These are phyloP conservation scores for Unio delphinus DNA, from an alignment of 2,888 invertebrate species.

Conservation along the genomic window DNA sequence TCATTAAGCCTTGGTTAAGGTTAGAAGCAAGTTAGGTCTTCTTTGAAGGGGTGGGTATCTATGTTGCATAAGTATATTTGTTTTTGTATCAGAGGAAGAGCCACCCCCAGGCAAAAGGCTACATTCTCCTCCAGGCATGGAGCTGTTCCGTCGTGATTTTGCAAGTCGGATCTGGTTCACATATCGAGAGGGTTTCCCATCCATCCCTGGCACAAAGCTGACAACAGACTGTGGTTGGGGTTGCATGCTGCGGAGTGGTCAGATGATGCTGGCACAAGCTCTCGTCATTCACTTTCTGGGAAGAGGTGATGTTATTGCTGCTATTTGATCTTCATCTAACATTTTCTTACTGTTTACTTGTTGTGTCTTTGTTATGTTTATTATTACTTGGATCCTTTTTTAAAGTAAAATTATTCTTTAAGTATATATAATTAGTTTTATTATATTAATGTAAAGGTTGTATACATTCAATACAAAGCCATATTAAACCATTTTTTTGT, in stretches of 20 bases:
- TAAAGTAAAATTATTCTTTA: too few species aligned
- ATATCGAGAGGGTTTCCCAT: conserved; percentile 82
- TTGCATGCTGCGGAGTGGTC: conserved; percentile 89
- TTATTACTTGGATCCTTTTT: too few species aligned
- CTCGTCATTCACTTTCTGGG: conserved; percentile 87
- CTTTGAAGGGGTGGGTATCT: neutral
- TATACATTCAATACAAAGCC: too few species aligned
- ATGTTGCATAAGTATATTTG: neutral
- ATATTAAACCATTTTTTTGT: too few species aligned
- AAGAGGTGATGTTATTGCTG: conserved; percentile 73
- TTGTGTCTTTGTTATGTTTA: too few species aligned
- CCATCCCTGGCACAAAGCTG: conserved; percentile 84
- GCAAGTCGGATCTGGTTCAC: conserved; percentile 84
- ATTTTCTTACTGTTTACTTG: neutral
- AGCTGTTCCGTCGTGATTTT: conserved; percentile 88
- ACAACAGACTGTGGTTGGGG: conserved; percentile 97
- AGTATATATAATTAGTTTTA: too few species aligned
- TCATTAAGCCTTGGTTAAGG: too few species aligned
- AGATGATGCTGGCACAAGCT: conserved; percentile 93
- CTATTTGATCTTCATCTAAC: neutral
- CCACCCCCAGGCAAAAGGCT: conserved; percentile 33
- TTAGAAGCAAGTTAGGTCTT: too few species aligned
- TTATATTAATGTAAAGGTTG: too few species aligned
- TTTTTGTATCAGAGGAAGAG: conserved; percentile 34
- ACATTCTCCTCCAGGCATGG: conserved; percentile 65